Evolutionary conservation across 2,113 vertebrate species (phyloP), one percentile per base, ranked within the genome.

Genomic region (Tonatia bakeri): DNA sequence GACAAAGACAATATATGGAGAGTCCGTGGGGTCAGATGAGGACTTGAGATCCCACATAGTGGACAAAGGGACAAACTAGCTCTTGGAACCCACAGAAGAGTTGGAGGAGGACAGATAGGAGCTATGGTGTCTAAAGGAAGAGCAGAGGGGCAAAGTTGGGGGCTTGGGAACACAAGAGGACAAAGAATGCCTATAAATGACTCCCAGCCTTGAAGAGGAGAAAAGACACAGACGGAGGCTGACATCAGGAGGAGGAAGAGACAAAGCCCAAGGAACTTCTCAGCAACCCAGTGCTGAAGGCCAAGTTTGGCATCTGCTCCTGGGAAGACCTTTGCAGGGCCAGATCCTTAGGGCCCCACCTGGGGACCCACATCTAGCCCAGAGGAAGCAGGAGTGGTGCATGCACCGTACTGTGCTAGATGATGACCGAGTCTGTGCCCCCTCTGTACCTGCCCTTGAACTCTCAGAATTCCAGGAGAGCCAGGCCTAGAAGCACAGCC

Each of bases 261-360:
- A n/a, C 75, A 77, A 50, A 13, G 31, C 47, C 45, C 2, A 19
- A 52, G 56, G 11, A 45, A 80, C 54, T 47, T 72, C 56, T 19
- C 17, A 47, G 64, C n/a, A 70, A 36, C 22, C 15, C 38, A 75
- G 73, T 20, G 2, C 1, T 31, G 54, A 70, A 77, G 82, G 59
- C 77, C 59, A 79, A 26, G 82, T 64, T 73, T 61, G 72, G 67
- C 72, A 24, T 65, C 85, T 87, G 59, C 45, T 85, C 5, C 59
- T 20, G 24, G 59, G 81, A 90, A 69, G 77, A 73, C 4, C 1
- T 45, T 22, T 50, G 20, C 36, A 28, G 8, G 54, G 54, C 79
- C 87, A 87, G 43, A n/a, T 20, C 20, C 33, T 38, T 8, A 15
- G 36, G 36, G 6, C 28, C 36, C 50, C 43, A 22, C 6, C 50